Evolutionary conservation across 1,140 invertebrate genomes (phyloP).

Genomic region (Xylocopa sonorina): DNA sequence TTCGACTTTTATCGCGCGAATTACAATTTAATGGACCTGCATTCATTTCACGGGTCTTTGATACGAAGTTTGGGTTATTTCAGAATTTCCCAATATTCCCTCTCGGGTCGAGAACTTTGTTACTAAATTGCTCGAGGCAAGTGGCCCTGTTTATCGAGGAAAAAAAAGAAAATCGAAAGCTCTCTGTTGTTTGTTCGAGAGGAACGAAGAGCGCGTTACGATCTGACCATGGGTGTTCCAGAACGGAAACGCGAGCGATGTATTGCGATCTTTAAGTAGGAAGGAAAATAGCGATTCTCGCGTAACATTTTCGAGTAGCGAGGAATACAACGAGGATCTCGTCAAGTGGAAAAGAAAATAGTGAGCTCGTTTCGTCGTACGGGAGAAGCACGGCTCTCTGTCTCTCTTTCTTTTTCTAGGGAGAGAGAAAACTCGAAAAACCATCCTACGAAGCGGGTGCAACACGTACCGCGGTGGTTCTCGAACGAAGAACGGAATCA

Average conservation of each 20-base stretch:
- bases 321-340: constrained; percentile 3
- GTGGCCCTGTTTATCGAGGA: not conserved
- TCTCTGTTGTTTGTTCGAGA: not conserved
- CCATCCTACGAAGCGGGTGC: not conserved
- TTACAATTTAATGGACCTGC: no score
- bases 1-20: not conserved
- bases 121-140: no score
- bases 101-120: no score
- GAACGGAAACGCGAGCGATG: not conserved
- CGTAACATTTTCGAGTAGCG: constrained; percentile 1
- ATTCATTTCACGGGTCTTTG: no score
- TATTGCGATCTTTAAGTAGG: constrained; percentile 3
- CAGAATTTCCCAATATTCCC: no score
- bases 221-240: not conserved
- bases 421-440: not conserved
- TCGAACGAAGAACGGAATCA: not conserved
- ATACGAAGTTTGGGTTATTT: no score
- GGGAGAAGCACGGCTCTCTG: no score
- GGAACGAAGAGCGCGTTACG: not conserved
- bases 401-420: not conserved
- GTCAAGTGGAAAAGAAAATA: constrained; percentile 29
- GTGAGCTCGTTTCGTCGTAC: not conserved
- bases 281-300: constrained; percentile 20
- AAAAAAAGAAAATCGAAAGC: no score
- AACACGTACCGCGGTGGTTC: not conserved